Evolutionary conservation across 2,797 vertebrate genomes (phyloP), one percentile per base, ranked within the genome.

Genomic region (Myripristis jacobus): DNA sequence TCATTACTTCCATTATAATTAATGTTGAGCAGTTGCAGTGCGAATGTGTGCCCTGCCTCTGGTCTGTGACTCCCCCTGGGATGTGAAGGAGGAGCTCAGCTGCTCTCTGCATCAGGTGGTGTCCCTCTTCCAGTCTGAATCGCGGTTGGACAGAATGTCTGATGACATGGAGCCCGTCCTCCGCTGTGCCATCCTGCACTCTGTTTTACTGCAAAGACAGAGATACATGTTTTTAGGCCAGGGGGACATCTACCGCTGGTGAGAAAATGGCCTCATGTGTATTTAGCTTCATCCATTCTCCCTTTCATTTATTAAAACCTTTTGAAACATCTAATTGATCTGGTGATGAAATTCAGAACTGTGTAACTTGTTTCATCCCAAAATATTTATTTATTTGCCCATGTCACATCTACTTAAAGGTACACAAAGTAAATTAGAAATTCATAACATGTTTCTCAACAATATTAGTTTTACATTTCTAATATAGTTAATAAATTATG

Each of bases 161-260:
- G 65, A 70, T 43, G n/a, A 38, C 29, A 50, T 16, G 27, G 80
- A 88, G 56, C 59, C 73, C 16, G 75, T 93, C 44, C 69, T 88
- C 22, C 64, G 56, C 69, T 92, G 89, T 65, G 88, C 85, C 57
- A 25, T 92, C 61, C 91, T 95, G 12, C 93, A 95, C 58, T 89
- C 93, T 0, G 73, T 94, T 22, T 80, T 96, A 58, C 74, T 95
- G 22, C 94, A 95, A 81, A 88, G 96, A 48, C 95, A 95, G 81
- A 79, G 79, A 52, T 93, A 91, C 25, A 79, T 84, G 79, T 43
- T 68, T 24, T 54, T 87, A 47, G 85, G 82, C 80, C 66, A 92
- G 62, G 89, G 89, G 0, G 70, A 63, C 18, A 67, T 73, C 18
- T 94, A 93, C 74, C 51, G 38, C 58, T 95, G 94, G 96, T 96